A percentile compares a stretch with the other conserved stretches of the same genome.
phyloP scores from a whole-genome alignment of 2,113 vertebrate species.

The Polypterus bichir region DNA sequence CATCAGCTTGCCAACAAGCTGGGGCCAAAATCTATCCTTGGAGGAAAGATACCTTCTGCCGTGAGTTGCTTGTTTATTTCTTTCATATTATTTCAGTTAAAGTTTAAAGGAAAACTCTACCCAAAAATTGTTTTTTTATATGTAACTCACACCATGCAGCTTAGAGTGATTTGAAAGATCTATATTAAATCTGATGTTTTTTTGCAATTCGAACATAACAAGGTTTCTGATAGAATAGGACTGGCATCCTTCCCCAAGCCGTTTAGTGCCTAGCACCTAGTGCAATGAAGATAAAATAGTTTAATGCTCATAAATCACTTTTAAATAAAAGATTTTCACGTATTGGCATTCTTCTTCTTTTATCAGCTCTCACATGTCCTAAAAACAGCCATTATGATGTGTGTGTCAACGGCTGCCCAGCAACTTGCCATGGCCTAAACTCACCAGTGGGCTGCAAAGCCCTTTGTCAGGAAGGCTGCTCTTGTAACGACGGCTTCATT shows the following conservation, averaged over 20 bases:
- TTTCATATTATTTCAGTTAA: background rate
- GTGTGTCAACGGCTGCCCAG: slow-evolving; percentile 38
- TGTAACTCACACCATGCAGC: background rate
- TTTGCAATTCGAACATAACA: no score
- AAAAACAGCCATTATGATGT: slow-evolving; percentile 49
- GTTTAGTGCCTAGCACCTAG: no score
- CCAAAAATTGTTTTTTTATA: background rate
- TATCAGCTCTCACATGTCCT: slow-evolving; percentile 36
- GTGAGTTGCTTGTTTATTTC: slow-evolving; percentile 26
- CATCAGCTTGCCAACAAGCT: slow-evolving; percentile 34
- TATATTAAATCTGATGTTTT: no score
- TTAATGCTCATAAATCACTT: no score
- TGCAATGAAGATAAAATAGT: no score
- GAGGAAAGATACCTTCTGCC: slow-evolving; percentile 42
- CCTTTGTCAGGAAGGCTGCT: slow-evolving; percentile 42
- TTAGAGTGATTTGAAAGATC: no score
- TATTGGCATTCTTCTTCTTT: no score
- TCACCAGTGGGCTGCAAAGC: slow-evolving; percentile 27
- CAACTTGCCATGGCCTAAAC: slow-evolving; percentile 35
- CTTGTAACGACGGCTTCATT: slow-evolving; percentile 43
- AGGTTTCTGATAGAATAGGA: no score
- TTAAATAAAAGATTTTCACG: no score
- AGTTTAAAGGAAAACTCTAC: no score
- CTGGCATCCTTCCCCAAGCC: no score
- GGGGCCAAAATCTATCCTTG: slow-evolving; percentile 37